phyloP scores from a whole-genome alignment of 2,113 vertebrate species.

The Ceyx margarethae region DNA sequence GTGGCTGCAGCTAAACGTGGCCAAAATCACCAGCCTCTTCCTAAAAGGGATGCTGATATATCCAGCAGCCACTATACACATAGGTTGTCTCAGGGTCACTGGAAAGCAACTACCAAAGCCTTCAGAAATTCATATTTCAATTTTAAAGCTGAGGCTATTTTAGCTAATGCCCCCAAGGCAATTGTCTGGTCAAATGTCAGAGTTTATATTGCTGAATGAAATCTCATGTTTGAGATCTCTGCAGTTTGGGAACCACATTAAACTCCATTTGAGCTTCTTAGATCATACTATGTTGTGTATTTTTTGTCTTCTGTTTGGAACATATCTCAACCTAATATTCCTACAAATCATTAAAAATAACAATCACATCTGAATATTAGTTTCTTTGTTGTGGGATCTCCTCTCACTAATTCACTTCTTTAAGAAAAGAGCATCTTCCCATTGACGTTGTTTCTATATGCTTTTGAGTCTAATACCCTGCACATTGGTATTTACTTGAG shows the following conservation, averaged over 20 bases:
- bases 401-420: background rate
- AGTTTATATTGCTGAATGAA: conserved; percentile 52
- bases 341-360: background rate
- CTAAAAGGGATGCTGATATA: background rate
- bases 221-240: conserved; percentile 27
- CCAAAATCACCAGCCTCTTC: background rate
- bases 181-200: conserved; percentile 57
- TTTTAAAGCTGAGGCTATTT: conserved; percentile 60
- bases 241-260: background rate
- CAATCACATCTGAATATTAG: background rate
- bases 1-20: background rate
- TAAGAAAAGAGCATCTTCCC: background rate
- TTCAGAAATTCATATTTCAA: conserved; percentile 56
- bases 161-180: conserved; percentile 44
- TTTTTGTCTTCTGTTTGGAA: background rate
- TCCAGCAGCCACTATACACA: background rate
- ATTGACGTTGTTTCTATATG: background rate
- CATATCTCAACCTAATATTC: background rate
- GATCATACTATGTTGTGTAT: background rate
- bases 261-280: conserved; percentile 4
- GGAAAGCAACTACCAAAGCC: conserved; percentile 18
- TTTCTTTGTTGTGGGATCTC: background rate
- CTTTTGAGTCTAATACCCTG: background rate
- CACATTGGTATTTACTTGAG: background rate
- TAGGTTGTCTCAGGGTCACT: background rate